A percentile compares a stretch with the other conserved stretches of the same genome.
Conservation (phyloP, 2,113 vertebrate genomes). For the Felis chaus region DNA sequence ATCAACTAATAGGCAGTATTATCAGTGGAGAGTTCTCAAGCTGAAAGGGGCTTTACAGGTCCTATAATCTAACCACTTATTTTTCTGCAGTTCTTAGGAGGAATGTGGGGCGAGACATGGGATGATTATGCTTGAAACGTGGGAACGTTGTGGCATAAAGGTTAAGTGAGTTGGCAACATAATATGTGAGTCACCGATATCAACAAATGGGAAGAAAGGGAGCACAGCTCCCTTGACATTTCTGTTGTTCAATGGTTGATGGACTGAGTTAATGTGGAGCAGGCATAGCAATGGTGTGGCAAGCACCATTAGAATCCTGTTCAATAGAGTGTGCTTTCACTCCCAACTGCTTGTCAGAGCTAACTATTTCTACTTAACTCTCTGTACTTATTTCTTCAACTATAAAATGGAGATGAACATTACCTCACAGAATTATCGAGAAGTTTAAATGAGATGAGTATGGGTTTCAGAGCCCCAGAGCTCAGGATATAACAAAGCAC, state of each 20-base stretch:
- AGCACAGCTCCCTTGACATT: background rate
- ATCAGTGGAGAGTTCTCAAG: background rate
- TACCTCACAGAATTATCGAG: background rate
- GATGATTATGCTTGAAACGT: background rate
- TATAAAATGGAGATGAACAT: background rate
- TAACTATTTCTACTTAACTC: background rate
- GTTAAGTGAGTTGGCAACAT: slow-evolving; percentile 34
- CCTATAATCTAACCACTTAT: background rate
- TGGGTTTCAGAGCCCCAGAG: background rate
- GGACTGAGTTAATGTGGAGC: background rate
- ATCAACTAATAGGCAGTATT: background rate
- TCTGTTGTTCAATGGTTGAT: background rate
- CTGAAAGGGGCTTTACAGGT: background rate
- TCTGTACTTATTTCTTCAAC: background rate
- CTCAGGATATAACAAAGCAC: background rate
- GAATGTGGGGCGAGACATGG: background rate
- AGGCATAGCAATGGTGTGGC: background rate
- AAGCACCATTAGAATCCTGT: background rate
- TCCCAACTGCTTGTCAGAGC: background rate
- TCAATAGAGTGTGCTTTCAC: background rate
- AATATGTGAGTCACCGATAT: slow-evolving; percentile 25
- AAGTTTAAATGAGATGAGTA: background rate
- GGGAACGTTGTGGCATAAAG: background rate
- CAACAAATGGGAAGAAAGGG: background rate
- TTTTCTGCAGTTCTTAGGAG: background rate